A percentile compares a stretch with the other conserved stretches of the same genome.
Conservation (phyloP, 2,888 invertebrate species). For the Neoitamus cyanurus region DNA sequence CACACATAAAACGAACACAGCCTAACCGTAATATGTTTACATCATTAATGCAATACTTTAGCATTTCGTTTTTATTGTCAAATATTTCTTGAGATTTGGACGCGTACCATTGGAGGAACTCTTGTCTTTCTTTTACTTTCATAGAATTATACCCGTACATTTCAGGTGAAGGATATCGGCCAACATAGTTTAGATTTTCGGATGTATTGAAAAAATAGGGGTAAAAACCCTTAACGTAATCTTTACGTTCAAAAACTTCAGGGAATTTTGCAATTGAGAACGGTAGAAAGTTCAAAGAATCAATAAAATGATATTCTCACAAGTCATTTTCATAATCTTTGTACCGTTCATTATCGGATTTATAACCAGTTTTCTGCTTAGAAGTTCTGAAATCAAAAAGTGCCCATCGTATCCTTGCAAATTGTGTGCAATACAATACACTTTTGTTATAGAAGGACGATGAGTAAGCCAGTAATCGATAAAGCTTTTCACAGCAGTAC, state of each 20-base stretch:
- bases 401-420: slow-evolving; percentile 26
- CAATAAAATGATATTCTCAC: slow-evolving; percentile 29
- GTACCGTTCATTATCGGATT: slow-evolving; percentile 40
- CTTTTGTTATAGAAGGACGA: not conserved
- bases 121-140: slow-evolving; percentile 8
- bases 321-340: slow-evolving; percentile 35
- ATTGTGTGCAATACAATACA: slow-evolving; percentile 37
- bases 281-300: slow-evolving; percentile 30
- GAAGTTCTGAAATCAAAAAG: slow-evolving; percentile 34
- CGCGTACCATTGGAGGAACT: slow-evolving; percentile 23
- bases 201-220: slow-evolving; percentile 34
- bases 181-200: slow-evolving; percentile 38
- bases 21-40: slow-evolving; percentile 42
- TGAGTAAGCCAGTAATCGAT: not conserved
- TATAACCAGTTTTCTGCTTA: slow-evolving; percentile 22
- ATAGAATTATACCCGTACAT: slow-evolving; percentile 29
- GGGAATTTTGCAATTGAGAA: slow-evolving; percentile 32
- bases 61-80: slow-evolving; percentile 3
- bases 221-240: slow-evolving; percentile 24
- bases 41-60: slow-evolving; percentile 36
- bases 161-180: slow-evolving; percentile 12
- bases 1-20: slow-evolving; percentile 27
- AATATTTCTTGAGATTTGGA: slow-evolving; percentile 24
- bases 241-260: slow-evolving; percentile 31
- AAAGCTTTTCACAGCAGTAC: not conserved